Evolutionary conservation across 2,888 invertebrate species (phyloP).

Genomic region (Nephrocerus scutellatus): DNA sequence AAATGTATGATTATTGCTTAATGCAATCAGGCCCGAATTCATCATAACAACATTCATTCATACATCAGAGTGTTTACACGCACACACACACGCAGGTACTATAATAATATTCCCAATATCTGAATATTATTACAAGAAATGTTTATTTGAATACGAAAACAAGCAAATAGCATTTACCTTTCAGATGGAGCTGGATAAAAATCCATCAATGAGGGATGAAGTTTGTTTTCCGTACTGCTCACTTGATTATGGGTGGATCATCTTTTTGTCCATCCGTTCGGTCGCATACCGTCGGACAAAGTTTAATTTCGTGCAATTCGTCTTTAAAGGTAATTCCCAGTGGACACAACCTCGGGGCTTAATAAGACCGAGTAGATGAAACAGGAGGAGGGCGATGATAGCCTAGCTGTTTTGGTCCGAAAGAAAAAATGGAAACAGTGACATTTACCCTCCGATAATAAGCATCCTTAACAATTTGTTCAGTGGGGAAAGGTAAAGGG

Average conservation of each 20-base stretch:
- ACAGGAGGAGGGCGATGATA: slow-evolving; percentile 17
- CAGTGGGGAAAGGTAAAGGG: too few relatives aligned
- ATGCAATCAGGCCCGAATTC: too few relatives aligned
- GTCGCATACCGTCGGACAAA: slow-evolving; percentile 7
- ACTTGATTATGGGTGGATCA: slow-evolving; percentile 1
- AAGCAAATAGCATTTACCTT: too few relatives aligned
- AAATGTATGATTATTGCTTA: too few relatives aligned
- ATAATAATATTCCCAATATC: too few relatives aligned
- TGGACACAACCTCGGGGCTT: slow-evolving; percentile 21
- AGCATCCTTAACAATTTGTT: slow-evolving; percentile 22
- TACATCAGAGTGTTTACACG: too few relatives aligned
- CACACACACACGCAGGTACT: too few relatives aligned
- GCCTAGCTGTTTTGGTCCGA: too few relatives aligned
- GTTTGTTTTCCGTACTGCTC: slow-evolving; percentile 6
- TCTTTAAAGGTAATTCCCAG: slow-evolving; percentile 23
- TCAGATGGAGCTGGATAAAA: too few relatives aligned
- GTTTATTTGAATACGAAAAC: too few relatives aligned
- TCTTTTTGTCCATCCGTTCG: slow-evolving; percentile 1
- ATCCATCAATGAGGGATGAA: slow-evolving; percentile 21
- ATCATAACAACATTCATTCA: too few relatives aligned
- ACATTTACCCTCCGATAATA: slow-evolving; percentile 23
- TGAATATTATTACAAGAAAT: too few relatives aligned
- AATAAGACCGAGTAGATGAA: slow-evolving; percentile 15
- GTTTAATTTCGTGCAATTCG: slow-evolving; percentile 21
- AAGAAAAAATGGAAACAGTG: slow-evolving; percentile 21